phyloP scores from a whole-genome alignment of 1,140 invertebrate genomes.

The Drosophila funebris region DNA sequence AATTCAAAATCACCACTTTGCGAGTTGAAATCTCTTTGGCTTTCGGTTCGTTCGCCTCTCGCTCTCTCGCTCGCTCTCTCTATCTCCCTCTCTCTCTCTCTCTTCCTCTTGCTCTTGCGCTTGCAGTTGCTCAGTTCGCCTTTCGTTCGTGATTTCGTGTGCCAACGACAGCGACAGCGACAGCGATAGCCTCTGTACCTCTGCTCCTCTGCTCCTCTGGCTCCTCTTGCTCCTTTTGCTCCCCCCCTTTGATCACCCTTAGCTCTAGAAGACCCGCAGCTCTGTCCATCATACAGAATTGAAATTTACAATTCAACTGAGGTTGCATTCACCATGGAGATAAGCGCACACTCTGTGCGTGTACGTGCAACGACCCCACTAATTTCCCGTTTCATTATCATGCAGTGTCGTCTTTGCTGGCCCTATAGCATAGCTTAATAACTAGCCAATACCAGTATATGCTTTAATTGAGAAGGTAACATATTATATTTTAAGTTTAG shows the following conservation, averaged over 20 bases:
- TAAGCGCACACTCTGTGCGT: slow-evolving; percentile 5
- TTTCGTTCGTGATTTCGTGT: slow-evolving; percentile 53
- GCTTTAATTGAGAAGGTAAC: neutral
- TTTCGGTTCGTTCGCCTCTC: slow-evolving; percentile 48
- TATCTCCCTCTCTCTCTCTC: neutral
- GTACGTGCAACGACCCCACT: slow-evolving; percentile 15
- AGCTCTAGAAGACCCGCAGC: neutral
- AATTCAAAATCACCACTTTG: slow-evolving; percentile 79
- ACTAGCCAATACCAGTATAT: neutral
- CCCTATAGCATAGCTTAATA: neutral
- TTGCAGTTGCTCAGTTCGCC: slow-evolving; percentile 26
- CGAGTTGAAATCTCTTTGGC: slow-evolving; percentile 71
- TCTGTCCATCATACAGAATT: slow-evolving; percentile 29
- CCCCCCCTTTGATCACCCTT: neutral
- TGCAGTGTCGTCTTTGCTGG: neutral
- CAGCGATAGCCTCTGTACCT: neutral
- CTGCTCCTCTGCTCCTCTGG: neutral
- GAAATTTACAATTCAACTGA: slow-evolving; percentile 49
- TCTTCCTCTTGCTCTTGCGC: slow-evolving; percentile 2
- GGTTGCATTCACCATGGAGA: slow-evolving; percentile 20
- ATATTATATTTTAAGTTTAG: too few relatives aligned
- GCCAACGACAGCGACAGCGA: neutral
- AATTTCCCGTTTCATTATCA: neutral
- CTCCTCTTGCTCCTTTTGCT: neutral
- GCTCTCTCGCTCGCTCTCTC: neutral